Conservation (phyloP, 2,888 invertebrate species). For the Cryptocephalus primarius region DNA sequence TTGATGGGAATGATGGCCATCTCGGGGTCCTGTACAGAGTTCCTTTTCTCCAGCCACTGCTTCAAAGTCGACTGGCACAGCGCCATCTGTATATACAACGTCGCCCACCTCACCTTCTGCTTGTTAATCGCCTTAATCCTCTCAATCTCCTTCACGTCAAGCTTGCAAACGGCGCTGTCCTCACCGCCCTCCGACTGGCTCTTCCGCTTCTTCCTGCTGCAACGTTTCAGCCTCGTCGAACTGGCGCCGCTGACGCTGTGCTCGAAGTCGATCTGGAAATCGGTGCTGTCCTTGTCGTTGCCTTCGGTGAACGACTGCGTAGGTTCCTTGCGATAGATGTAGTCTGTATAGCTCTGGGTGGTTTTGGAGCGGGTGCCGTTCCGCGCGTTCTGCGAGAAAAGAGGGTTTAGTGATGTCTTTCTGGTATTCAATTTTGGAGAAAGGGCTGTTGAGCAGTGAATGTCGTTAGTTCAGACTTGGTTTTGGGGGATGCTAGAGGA, state of each 20-base stretch:
- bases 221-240: conserved; percentile 3
- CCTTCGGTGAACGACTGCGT: conserved; percentile 18
- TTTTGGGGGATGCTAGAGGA: too few relatives aligned
- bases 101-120: conserved; percentile 47
- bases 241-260: conserved; percentile 17
- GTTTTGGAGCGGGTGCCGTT: neutral
- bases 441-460: too few relatives aligned
- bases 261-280: conserved; percentile 29
- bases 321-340: conserved; percentile 18
- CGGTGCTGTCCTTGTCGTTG: conserved; percentile 18
- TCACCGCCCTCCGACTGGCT: conserved; percentile 31
- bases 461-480: too few relatives aligned
- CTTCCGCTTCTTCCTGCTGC: conserved; percentile 18
- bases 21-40: conserved; percentile 26
- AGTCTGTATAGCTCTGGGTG: conserved; percentile 8
- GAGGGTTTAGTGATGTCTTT: conserved; percentile 2
- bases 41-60: conserved; percentile 62
- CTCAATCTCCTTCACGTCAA: conserved; percentile 25
- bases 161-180: conserved; percentile 23
- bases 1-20: conserved; percentile 22
- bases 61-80: conserved; percentile 65
- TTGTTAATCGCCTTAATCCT: conserved; percentile 12
- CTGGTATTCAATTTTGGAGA: too few relatives aligned
- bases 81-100: conserved; percentile 76
- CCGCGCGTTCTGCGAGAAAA: neutral